Percentiles rank a stretch among this genome's conserved stretches.
Conservation (phyloP, 2,888 invertebrate species). For the Ophraella communa region DNA sequence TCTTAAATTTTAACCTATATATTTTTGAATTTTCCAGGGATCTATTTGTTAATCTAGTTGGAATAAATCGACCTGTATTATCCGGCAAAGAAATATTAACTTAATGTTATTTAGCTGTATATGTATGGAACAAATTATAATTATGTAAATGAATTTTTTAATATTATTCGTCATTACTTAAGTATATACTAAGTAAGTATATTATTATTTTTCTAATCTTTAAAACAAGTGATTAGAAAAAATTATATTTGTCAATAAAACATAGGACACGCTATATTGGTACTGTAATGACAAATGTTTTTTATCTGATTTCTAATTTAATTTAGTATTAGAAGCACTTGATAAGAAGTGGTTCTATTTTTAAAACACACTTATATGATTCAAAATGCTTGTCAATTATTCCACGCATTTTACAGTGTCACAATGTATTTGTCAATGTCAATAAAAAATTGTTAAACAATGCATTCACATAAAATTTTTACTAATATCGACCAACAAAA, state of each 20-base stretch:
- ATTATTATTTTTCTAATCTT: conserved; percentile 5
- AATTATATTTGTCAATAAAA: conserved; percentile 4
- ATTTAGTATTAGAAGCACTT: background rate
- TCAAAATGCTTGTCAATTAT: background rate
- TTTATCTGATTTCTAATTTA: conserved; percentile 11
- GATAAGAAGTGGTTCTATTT: conserved; percentile 12
- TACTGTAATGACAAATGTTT: conserved; percentile 6
- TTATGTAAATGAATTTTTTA: background rate
- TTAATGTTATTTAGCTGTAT: too few relatives aligned
- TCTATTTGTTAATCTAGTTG: too few relatives aligned
- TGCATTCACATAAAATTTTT: too few relatives aligned
- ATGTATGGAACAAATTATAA: too few relatives aligned
- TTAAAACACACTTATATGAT: background rate
- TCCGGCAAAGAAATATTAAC: too few relatives aligned
- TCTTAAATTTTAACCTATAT: too few relatives aligned
- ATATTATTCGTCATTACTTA: background rate
- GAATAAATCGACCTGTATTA: too few relatives aligned
- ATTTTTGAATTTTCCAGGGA: too few relatives aligned
- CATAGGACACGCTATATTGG: background rate
- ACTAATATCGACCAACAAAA: too few relatives aligned
- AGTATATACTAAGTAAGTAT: background rate
- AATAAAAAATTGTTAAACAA: too few relatives aligned
- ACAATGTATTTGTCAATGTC: too few relatives aligned
- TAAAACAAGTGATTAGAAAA: background rate
- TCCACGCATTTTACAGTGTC: background rate